Evolutionary conservation across 2,888 invertebrate genomes (phyloP).

Genomic region (Scelioninae gen. 2): DNA sequence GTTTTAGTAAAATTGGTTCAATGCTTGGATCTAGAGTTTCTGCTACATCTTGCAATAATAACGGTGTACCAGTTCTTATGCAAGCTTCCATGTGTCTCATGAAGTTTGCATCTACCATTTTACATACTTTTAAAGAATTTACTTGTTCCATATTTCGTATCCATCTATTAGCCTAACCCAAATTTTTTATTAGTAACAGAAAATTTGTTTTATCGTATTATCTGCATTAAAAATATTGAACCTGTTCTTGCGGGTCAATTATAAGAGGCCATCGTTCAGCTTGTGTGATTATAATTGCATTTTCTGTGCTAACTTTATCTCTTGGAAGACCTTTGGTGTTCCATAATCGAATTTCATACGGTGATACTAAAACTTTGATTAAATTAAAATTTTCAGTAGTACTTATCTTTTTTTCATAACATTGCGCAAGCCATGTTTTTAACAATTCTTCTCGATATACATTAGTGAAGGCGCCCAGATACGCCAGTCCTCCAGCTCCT

Average conservation of each 20-base stretch:
- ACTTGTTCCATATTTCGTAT: constrained; percentile 90
- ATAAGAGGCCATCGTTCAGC: constrained; percentile 92
- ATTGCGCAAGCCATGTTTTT: constrained; percentile 82
- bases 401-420: constrained; percentile 81
- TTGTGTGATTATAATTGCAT: constrained; percentile 91
- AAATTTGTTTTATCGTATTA: too few species aligned
- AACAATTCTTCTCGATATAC: constrained; percentile 83
- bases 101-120: constrained; percentile 86
- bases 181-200: too few species aligned
- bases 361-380: constrained; percentile 85
- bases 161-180: constrained; percentile 95
- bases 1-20: constrained; percentile 87
- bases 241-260: constrained; percentile 97
- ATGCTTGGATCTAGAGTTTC: constrained; percentile 92
- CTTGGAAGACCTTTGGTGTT: constrained; percentile 91
- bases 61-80: constrained; percentile 89
- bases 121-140: constrained; percentile 85
- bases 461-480: constrained; percentile 92
- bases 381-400: constrained; percentile 83
- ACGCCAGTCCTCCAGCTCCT: constrained; percentile 91
- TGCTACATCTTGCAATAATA: constrained; percentile 91
- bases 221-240: too few species aligned
- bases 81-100: constrained; percentile 87
- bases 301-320: constrained; percentile 92
- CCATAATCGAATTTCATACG: constrained; percentile 92